These are phyloP conservation scores for Limenitis camilla DNA, from an alignment of 2,888 invertebrate genomes.

Conservation along the genomic window DNA sequence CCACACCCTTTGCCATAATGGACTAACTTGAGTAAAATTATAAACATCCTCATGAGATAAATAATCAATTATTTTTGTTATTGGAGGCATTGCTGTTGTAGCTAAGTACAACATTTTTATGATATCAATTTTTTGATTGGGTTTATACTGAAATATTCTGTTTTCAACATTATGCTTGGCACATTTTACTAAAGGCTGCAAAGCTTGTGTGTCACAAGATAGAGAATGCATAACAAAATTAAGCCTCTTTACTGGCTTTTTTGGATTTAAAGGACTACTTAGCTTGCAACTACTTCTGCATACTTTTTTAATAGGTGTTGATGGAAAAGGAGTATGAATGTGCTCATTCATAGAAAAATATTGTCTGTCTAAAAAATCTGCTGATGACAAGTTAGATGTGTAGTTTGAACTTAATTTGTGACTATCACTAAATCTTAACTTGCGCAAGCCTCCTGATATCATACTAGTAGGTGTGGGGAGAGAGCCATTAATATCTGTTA, in stretches of 20 bases:
- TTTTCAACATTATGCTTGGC: conserved; percentile 2
- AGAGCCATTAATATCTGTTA: conserved; percentile 31
- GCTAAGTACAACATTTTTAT: conserved; percentile 47
- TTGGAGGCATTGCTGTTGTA: conserved; percentile 42
- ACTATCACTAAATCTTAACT: conserved; percentile 52
- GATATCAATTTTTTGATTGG: conserved; percentile 60
- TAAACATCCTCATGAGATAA: conserved; percentile 55
- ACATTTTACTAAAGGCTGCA: conserved; percentile 36
- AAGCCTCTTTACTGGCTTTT: conserved; percentile 49
- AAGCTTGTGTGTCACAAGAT: conserved; percentile 48
- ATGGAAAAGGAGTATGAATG: conserved; percentile 40
- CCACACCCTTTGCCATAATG: conserved; percentile 53
- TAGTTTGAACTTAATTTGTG: conserved; percentile 30
- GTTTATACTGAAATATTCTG: conserved; percentile 38
- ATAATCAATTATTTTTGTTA: conserved; percentile 52
- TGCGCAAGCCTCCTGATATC: conserved; percentile 58
- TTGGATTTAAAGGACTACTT: conserved; percentile 39
- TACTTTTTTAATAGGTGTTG: conserved; percentile 57
- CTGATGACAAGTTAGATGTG: conserved; percentile 18
- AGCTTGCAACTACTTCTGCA: conserved; percentile 47
- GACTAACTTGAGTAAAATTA: conserved; percentile 56
- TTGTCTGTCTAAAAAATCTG: conserved; percentile 10
- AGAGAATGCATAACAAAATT: conserved; percentile 58
- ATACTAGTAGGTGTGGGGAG: conserved; percentile 57
- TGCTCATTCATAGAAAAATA: conserved; percentile 13